These are phyloP conservation scores for Atrina japonica DNA, from an alignment of 2,888 invertebrate species.

Conservation along the genomic window DNA sequence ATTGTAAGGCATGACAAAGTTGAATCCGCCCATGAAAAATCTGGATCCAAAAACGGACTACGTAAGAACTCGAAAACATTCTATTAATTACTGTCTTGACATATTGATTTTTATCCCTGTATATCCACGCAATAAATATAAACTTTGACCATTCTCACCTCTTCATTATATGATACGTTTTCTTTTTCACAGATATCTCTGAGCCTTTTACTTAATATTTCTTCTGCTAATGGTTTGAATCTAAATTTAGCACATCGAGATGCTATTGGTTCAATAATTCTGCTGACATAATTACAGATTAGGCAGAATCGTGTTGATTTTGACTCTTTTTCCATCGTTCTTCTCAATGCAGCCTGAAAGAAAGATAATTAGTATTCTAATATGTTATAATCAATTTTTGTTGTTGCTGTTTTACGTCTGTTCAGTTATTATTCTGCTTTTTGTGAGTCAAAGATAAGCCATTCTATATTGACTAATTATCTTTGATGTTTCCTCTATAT, in stretches of 20 bases:
- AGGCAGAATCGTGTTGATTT: conserved; percentile 97
- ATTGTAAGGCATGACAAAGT: no score
- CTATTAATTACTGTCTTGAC: no score
- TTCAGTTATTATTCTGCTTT: background rate
- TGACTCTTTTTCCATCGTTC: conserved; percentile 98
- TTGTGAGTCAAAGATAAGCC: background rate
- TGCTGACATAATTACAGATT: conserved; percentile 98
- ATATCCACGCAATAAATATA: no score
- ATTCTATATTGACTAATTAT: no score
- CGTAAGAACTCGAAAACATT: no score
- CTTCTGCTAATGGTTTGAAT: conserved; percentile 90
- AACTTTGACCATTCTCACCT: no score
- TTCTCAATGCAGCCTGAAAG: conserved; percentile 89
- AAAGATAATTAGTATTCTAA: background rate
- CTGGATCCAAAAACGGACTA: no score
- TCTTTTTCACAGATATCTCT: conserved; percentile 90
- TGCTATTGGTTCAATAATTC: conserved; percentile 98
- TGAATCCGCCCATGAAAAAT: no score
- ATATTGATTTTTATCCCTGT: no score
- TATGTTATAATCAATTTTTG: background rate
- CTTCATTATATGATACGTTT: conserved; percentile 87
- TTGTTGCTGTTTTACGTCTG: background rate
- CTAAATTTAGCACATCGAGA: conserved; percentile 99
- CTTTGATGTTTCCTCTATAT: no score
- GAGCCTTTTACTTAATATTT: conserved; percentile 84